Conservation (phyloP, 2,113 vertebrate genomes). For the Origma solitaria region DNA sequence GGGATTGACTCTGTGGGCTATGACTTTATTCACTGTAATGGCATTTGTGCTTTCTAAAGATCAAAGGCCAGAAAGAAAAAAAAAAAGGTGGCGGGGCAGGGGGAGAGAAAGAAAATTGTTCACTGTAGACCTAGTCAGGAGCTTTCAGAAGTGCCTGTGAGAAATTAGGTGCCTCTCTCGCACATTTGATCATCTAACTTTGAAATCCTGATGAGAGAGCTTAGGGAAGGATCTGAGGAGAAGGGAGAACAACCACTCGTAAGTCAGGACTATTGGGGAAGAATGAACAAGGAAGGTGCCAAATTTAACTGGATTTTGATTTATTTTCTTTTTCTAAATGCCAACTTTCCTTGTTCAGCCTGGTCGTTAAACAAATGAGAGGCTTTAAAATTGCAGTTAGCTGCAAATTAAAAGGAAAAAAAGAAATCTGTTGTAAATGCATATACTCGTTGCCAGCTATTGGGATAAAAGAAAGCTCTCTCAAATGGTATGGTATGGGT, state of each 20-base stretch:
- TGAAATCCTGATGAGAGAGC: conserved; percentile 38
- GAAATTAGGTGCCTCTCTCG: conserved; percentile 44
- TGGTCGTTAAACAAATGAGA: not conserved
- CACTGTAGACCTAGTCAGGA: conserved; percentile 1
- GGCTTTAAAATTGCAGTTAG: not conserved
- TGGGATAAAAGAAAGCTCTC: not conserved
- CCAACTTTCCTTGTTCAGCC: not conserved
- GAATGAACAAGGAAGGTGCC: not conserved
- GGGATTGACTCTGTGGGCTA: conserved; percentile 46
- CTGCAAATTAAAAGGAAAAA: not conserved
- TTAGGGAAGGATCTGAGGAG: not conserved
- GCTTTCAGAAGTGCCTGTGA: conserved; percentile 44
- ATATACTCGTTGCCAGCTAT: not conserved
- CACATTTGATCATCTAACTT: conserved; percentile 38
- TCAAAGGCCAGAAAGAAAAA: conserved; percentile 30
- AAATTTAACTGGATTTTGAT: not conserved
- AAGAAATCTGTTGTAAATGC: not conserved
- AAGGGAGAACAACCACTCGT: not conserved
- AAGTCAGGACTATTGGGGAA: not conserved
- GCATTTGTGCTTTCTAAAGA: conserved; percentile 54
- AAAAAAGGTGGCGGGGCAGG: not conserved
- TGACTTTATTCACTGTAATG: conserved; percentile 50
- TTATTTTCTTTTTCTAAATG: not conserved
- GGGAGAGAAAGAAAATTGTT: conserved; percentile 37
- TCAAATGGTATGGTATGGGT: not conserved